Evolutionary conservation across 2,888 invertebrate species (phyloP), one percentile per base, ranked within the genome.

Genomic region (Schizaphis graminum): DNA sequence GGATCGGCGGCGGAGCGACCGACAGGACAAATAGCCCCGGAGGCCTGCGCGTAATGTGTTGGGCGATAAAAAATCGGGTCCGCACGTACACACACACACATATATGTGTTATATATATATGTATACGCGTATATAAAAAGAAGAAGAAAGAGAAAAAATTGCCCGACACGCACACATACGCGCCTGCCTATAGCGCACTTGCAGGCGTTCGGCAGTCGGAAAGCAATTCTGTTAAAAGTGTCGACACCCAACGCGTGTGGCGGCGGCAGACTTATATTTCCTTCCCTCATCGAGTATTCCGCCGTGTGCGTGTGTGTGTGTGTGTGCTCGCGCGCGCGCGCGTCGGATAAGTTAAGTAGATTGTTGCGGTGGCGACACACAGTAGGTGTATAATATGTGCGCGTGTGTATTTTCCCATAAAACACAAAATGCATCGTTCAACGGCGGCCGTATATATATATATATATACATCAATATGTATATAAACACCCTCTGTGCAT

Each of bases 181-280:
- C 21, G n/a, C n/a, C 11, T 44, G 41, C 41, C 41, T 3, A 44
- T 44, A 4, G 13, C 13, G 61, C 67, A 3, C 67, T n/a, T 1
- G n/a, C n/a, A n/a, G 35, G 3, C 49, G 67, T 41, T 44, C 67
- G 61, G 53, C 85, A 24, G 91, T 92, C 91, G 89, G 44, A 93
- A 93, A 93, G 93, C 84, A 93, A 93, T 93, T 57, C 57, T 93
- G 93, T 93, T 93, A 93, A 93, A 93, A 93, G 93, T 93, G 89
- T 84, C 93, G 89, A 84, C 89, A 57, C 44, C 91, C 91, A 11
- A 77, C 91, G 28, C 56, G 88, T 53, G 85, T 53, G 85, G 41
- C 56, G 57, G 85, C 44, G 26, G 67, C 3, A 21, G 35, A 77
- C 77, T 93, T n/a, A 28, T 56, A 44, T 44, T 47, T 47, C 7